Percentiles rank a stretch among this genome's conserved stretches.
These are phyloP conservation scores for Nansenia antarctica DNA, from an alignment of 2,113 vertebrate species.

Conservation along the genomic window DNA sequence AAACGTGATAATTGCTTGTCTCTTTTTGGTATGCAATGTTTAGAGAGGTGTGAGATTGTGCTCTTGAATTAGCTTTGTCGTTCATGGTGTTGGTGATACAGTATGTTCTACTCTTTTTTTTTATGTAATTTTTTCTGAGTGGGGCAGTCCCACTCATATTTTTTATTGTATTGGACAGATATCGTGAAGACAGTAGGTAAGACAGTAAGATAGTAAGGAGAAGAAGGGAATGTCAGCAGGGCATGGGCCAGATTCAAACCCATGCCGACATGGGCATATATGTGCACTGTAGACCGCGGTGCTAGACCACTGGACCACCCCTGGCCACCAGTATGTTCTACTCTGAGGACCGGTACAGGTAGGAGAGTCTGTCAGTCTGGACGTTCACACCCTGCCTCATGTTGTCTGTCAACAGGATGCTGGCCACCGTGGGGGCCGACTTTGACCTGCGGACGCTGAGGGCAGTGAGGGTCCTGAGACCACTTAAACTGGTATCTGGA, in stretches of 20 bases:
- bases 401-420: constrained; percentile 78
- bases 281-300: no score
- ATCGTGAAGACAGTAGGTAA: no score
- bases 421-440: constrained; percentile 90
- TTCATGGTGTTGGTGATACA: neutral
- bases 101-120: no score
- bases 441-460: constrained; percentile 93
- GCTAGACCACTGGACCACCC: no score
- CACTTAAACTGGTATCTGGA: constrained; percentile 93
- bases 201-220: no score
- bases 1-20: neutral
- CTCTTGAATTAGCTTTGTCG: neutral
- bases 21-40: neutral
- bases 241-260: no score
- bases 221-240: no score
- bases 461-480: constrained; percentile 91
- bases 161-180: no score
- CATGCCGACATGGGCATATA: no score
- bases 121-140: no score
- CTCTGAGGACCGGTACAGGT: neutral
- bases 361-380: neutral
- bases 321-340: no score
- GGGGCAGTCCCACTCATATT: no score
- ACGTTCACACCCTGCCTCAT: neutral
- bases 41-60: neutral